Evolutionary conservation across 1,140 invertebrate genomes (phyloP), one percentile per base, ranked within the genome.

Genomic region (Diuraphis noxia): DNA sequence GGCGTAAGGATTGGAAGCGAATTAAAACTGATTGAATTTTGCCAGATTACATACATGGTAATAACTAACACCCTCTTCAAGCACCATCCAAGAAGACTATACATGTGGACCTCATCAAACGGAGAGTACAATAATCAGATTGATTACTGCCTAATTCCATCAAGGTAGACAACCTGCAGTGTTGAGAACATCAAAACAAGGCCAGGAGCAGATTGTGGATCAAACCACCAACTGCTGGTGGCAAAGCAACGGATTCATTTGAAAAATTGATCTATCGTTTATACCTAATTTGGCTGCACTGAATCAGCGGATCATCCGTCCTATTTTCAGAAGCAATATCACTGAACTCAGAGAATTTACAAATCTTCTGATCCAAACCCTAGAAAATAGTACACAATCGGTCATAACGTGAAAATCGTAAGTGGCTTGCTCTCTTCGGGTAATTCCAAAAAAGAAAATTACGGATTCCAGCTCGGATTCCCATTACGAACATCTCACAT

Each of bases 51-150:
- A 43, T 52, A 10, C 49, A 52, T 52, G 49, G 49, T 52, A 4
- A 52, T 52, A 52, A 52, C 49, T 52, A 52, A 23, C 49, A 52
- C 49, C 23, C 49, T 52, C 49, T 52, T 72, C 63, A 72, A 63
- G 9, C 56, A 63, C 56, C 56, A 91, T 79, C 88, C 56, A 90
- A 77, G 77, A 72, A 92, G 93, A 82, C 89, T 92, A 82, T 89
- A 91, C 41, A 93, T 92, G 40, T 93, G 92, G 93, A 92, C 88
- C 46, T 93, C 93, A 40, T 92, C 92, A 56, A 85, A 92, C 90
- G 92, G 92, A 43, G 79, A 41, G 56, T 91, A 92, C 40, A 88
- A 91, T 85, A 93, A 93, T 92, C 91, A 93, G 86, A 92, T 92
- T 92, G 92, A 92, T 84, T 92, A 92, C 77, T 85, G 92, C 38